phyloP scores from a whole-genome alignment of 2,113 vertebrate species.

The Pandion haliaetus region DNA sequence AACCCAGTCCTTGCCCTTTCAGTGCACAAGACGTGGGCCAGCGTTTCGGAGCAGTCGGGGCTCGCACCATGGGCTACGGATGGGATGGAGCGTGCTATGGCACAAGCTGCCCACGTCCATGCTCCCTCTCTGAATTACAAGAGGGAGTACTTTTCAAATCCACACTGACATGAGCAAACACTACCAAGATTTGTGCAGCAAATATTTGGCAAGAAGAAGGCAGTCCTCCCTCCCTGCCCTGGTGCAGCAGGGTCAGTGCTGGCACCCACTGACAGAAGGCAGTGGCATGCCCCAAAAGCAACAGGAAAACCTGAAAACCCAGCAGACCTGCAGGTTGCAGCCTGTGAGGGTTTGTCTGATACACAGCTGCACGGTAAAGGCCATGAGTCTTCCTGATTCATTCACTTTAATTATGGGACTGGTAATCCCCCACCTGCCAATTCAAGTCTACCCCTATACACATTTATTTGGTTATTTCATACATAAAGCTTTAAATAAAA shows the following conservation, averaged over 20 bases:
- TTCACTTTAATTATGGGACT: background rate
- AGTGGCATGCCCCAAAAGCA: background rate
- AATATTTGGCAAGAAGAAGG: background rate
- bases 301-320: background rate
- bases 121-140: background rate
- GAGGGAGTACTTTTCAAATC: background rate
- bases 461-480: background rate
- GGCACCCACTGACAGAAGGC: background rate
- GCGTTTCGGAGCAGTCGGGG: rapidly evolving
- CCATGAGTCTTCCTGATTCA: background rate
- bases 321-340: background rate
- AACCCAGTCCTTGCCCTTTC: background rate
- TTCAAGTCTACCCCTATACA: background rate
- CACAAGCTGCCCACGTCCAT: background rate
- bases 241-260: background rate
- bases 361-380: background rate
- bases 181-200: background rate
- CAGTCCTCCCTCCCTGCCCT: background rate
- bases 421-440: background rate
- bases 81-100: background rate
- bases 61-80: rapidly evolving
- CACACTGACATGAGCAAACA: background rate
- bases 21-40: rapidly evolving
- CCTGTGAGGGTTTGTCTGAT: background rate
- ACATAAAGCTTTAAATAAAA: constrained; percentile 3